phyloP scores from a whole-genome alignment of 2,888 invertebrate species.

The Gasteruption jaculator region DNA sequence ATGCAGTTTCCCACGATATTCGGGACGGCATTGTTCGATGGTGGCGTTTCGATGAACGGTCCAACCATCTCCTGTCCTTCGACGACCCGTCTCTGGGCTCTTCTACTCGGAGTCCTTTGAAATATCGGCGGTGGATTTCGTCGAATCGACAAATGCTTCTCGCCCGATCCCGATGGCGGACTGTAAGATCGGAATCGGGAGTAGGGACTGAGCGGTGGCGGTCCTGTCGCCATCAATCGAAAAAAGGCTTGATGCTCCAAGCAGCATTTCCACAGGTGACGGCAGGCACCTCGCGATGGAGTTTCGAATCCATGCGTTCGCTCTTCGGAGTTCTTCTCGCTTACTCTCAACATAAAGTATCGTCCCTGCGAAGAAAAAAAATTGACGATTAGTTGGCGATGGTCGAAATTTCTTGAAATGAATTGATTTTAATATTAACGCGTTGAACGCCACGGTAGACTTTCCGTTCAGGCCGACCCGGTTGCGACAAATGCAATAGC shows the following conservation, averaged over 20 bases:
- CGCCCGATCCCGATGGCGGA: slow-evolving; percentile 43
- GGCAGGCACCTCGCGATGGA: slow-evolving; percentile 85
- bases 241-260: slow-evolving; percentile 94
- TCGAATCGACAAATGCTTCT: slow-evolving; percentile 49
- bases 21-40: slow-evolving; percentile 26
- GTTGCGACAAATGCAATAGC: too few species aligned
- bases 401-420: not conserved
- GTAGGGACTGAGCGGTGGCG: slow-evolving; percentile 49
- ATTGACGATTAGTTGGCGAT: too few species aligned
- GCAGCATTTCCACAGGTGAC: slow-evolving; percentile 95
- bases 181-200: slow-evolving; percentile 50
- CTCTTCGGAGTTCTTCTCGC: slow-evolving; percentile 94
- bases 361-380: slow-evolving; percentile 63
- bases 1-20: slow-evolving; percentile 36
- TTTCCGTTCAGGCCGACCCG: too few species aligned
- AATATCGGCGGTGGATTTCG: slow-evolving; percentile 67
- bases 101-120: slow-evolving; percentile 72
- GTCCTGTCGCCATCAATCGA: slow-evolving; percentile 69
- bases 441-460: too few species aligned
- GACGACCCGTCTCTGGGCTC: slow-evolving; percentile 67
- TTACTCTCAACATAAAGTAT: slow-evolving; percentile 93
- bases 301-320: slow-evolving; percentile 96
- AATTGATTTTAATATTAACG: not conserved
- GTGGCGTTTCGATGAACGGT: slow-evolving; percentile 42
- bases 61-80: slow-evolving; percentile 57